A percentile compares a stretch with the other conserved stretches of the same genome.
Conservation (phyloP, 2,888 invertebrate species). For the Cyrtodaria siliqua region DNA sequence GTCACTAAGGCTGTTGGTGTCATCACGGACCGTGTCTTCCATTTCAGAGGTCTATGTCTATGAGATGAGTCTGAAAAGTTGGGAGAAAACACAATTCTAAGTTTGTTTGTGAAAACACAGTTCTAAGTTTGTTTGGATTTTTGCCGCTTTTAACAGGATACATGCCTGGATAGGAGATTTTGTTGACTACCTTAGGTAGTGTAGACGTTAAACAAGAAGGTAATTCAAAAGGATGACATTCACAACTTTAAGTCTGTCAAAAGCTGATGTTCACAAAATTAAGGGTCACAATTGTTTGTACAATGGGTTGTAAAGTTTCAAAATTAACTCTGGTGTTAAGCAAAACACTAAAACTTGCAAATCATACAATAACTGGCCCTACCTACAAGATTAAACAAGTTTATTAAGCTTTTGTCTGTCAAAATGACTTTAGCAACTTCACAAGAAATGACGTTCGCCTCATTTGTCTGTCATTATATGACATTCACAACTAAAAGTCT, state of each 20-base stretch:
- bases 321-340: too few species aligned
- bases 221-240: slow-evolving; percentile 3
- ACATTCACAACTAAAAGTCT: too few species aligned
- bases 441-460: too few species aligned
- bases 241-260: slow-evolving; percentile 24
- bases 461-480: too few species aligned
- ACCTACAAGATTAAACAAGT: too few species aligned
- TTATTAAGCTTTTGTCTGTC: too few species aligned
- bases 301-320: slow-evolving; percentile 4
- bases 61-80: slow-evolving; percentile 6
- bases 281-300: slow-evolving; percentile 13
- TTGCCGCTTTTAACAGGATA: too few species aligned
- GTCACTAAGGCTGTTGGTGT: slow-evolving; percentile 10
- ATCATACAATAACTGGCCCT: too few species aligned
- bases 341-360: too few species aligned
- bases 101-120: too few species aligned
- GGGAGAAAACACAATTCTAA: slow-evolving; percentile 8
- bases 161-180: neutral
- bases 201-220: slow-evolving; percentile 1
- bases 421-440: too few species aligned
- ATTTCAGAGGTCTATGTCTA: slow-evolving; percentile 10
- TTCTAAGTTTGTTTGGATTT: slow-evolving; percentile 4
- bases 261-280: slow-evolving; percentile 19
- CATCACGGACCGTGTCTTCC: slow-evolving; percentile 8
- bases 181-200: neutral